Conservation (phyloP, 1,140 invertebrate genomes). For the Drosophila virilis region DNA sequence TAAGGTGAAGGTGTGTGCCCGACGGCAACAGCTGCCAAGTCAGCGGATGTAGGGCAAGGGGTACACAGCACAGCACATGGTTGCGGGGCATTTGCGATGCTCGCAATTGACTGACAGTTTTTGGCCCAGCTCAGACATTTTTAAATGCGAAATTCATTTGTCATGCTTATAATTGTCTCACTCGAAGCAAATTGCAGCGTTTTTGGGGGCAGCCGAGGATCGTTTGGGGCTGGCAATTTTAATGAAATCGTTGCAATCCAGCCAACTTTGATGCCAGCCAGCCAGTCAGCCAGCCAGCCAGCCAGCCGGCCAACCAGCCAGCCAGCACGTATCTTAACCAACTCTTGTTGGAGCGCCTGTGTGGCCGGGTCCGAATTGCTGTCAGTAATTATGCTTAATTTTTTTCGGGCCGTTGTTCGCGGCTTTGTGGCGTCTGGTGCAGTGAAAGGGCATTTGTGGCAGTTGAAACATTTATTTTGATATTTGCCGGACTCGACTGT, state of each 20-base stretch:
- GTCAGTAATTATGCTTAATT: conserved; percentile 82
- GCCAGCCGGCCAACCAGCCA: conserved; percentile 20
- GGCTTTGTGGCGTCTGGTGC: conserved; percentile 29
- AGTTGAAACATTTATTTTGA: conserved; percentile 76
- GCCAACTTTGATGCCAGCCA: conserved; percentile 23
- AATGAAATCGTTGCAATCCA: conserved; percentile 75
- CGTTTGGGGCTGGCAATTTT: conserved; percentile 65
- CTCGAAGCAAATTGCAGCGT: conserved; percentile 71
- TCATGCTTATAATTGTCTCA: conserved; percentile 83
- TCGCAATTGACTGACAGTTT: conserved; percentile 68
- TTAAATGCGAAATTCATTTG: conserved; percentile 81
- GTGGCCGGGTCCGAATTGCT: conserved; percentile 73
- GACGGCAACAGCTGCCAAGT: conserved; percentile 61
- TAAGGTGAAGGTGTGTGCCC: conserved; percentile 70
- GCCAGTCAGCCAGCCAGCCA: not conserved
- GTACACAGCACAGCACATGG: not conserved
- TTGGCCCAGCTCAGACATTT: conserved; percentile 40
- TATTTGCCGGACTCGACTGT: conserved; percentile 51
- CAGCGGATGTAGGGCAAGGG: not conserved
- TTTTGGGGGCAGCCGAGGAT: conserved; percentile 27
- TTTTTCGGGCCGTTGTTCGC: conserved; percentile 52
- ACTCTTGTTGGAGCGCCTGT: conserved; percentile 52
- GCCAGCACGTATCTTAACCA: conserved; percentile 61
- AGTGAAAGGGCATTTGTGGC: conserved; percentile 72
- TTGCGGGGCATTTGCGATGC: conserved; percentile 5